Evolutionary conservation across 2,113 vertebrate species (phyloP), one percentile per base, ranked within the genome.

Genomic region (Prunella himalayana): DNA sequence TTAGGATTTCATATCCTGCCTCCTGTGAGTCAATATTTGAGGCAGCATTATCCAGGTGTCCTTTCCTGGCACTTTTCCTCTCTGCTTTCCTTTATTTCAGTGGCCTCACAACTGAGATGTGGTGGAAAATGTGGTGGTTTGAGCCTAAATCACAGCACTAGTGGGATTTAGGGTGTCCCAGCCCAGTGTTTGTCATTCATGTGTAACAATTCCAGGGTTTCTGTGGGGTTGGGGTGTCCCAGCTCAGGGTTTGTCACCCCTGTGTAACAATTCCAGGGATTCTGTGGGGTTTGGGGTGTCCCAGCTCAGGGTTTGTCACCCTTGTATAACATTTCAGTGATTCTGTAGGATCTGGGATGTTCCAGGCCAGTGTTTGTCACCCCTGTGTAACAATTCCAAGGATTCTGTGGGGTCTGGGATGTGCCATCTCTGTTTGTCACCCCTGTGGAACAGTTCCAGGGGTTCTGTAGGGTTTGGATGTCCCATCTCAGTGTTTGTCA

Each of bases 301-400:
- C 21, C 21, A 44, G 2, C 9, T 4, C 33, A 14, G 16, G 7
- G 16, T 47, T 7, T 66, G 11, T 66, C 9, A 9, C 11, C 21
- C 6, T 1, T 3, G 3, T 25, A 15, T 37, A 15, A 30, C 27
- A 21, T 37, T 6, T 22, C 65, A 42, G 16, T 15, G 23, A 2
- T n/a, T 8, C 50, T n/a, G 13, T 44, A 24, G 53, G 18, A 0
- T 59, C 5, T 23, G 33, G 71, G 33, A 0, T 47, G 11, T 4
- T 4, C 65, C 24, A 12, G 1, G 1, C 6, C 49, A 5, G 3
- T 7, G 14, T 42, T 11, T 72, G 5, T n/a, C 5, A 6, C 22
- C 17, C 9, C 0, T 8, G 7, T 64, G 39, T 20, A 6, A 20
- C 23, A 56, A 1, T 56, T 21, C 37, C 49, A 41, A 5, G 39